Conservation (phyloP, 2,113 vertebrate genomes). For the Halichoeres trimaculatus region DNA sequence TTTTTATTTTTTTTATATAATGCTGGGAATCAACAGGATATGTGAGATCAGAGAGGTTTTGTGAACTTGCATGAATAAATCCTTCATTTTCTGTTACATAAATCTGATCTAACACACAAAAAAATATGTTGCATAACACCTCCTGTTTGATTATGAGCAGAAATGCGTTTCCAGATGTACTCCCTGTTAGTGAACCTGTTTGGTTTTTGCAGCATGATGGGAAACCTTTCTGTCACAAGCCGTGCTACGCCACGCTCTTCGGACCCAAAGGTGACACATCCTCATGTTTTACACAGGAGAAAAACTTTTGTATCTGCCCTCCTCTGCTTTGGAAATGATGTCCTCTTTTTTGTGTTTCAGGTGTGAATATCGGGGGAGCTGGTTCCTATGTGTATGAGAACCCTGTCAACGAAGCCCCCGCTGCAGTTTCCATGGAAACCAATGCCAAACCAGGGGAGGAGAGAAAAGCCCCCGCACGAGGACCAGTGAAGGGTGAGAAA, state of each 20-base stretch:
- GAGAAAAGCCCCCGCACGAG: conserved; percentile 84
- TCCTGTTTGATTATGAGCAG: too few relatives aligned
- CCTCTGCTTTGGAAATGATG: not conserved
- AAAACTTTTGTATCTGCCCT: not conserved
- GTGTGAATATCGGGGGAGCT: conserved; percentile 92
- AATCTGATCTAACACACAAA: too few relatives aligned
- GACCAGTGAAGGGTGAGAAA: conserved; percentile 90
- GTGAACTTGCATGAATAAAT: too few relatives aligned
- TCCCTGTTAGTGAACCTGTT: not conserved
- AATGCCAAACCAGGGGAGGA: conserved; percentile 83
- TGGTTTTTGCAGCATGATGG: conserved; percentile 83
- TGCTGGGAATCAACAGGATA: too few relatives aligned
- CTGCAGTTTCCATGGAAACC: conserved; percentile 83
- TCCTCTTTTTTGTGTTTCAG: conserved; percentile 63
- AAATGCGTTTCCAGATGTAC: too few relatives aligned
- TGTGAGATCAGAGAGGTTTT: too few relatives aligned
- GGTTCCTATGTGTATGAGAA: conserved; percentile 92
- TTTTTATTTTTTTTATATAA: too few relatives aligned
- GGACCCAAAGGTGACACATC: conserved; percentile 85
- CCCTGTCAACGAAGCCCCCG: conserved; percentile 78
- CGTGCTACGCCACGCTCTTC: conserved; percentile 88
- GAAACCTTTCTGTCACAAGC: conserved; percentile 87
- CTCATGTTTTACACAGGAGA: not conserved
- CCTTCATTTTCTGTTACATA: too few relatives aligned
- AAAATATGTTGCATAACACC: too few relatives aligned